Conservation (phyloP, 2,797 vertebrate species). For the Pogonophryne albipinna region DNA sequence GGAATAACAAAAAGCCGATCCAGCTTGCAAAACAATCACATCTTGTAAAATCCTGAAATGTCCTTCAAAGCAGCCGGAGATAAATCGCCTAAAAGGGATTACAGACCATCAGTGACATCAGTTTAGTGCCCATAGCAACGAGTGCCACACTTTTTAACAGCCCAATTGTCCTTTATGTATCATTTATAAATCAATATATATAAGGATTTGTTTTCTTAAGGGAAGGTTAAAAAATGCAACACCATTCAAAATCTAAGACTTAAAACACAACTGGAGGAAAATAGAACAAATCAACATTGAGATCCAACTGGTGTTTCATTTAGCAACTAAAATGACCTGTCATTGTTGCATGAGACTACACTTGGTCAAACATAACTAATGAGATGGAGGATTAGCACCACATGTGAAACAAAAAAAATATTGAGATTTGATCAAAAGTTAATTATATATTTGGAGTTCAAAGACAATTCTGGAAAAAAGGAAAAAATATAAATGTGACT, state of each 20-base stretch:
- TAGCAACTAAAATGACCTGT: not conserved
- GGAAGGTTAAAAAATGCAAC: not conserved
- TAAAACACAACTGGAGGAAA: not conserved
- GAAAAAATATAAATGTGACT: no score
- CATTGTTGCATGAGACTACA: not conserved
- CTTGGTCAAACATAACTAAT: not conserved
- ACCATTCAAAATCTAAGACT: not conserved
- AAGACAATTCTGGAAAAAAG: no score
- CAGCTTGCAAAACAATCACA: conserved; percentile 24
- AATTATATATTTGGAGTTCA: no score
- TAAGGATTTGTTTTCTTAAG: not conserved
- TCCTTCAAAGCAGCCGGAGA: conserved; percentile 41
- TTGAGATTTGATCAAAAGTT: no score
- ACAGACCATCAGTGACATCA: conserved; percentile 43
- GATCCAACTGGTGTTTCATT: not conserved
- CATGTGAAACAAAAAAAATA: no score
- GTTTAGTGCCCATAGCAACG: conserved; percentile 25
- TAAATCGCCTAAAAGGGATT: conserved; percentile 37
- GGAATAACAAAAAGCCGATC: not conserved
- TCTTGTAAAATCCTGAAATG: conserved; percentile 39
- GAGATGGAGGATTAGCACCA: not conserved
- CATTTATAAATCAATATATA: conserved; percentile 9
- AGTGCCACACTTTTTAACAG: conserved; percentile 3
- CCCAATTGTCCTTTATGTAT: conserved; percentile 2
- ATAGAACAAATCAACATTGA: not conserved